Conservation (phyloP, 2,797 vertebrate species). For the Dromococcyx pavoninus region DNA sequence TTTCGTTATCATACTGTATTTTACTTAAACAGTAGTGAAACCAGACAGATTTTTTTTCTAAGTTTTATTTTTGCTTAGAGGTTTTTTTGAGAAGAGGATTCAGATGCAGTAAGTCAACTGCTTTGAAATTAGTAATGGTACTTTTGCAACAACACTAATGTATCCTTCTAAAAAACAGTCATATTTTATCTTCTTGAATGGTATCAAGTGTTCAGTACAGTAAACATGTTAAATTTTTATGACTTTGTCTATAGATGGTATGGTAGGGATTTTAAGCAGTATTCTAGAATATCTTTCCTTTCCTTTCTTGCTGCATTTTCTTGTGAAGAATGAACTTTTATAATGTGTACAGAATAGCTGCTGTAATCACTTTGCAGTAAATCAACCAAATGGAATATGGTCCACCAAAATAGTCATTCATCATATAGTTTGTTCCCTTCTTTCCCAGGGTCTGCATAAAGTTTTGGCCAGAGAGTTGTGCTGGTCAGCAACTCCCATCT, state of each 20-base stretch:
- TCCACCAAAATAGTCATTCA: neutral
- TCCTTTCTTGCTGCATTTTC: neutral
- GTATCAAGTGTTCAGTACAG: neutral
- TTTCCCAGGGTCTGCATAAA: neutral
- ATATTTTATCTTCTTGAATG: neutral
- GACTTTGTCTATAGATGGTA: neutral
- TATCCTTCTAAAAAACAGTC: neutral
- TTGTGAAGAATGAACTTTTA: neutral
- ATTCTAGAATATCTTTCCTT: neutral
- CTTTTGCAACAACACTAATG: neutral
- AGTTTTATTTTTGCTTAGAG: neutral
- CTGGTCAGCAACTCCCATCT: neutral
- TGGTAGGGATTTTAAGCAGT: neutral
- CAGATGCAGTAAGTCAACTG: neutral
- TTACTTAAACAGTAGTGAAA: neutral
- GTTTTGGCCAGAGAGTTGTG: neutral
- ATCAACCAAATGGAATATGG: neutral
- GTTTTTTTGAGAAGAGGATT: neutral
- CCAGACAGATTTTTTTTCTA: neutral
- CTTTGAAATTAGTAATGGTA: neutral
- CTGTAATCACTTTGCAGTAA: neutral
- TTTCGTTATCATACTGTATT: neutral
- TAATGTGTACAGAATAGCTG: neutral
- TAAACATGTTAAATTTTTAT: slow-evolving; percentile 12
- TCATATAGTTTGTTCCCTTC: fast-evolving